Evolutionary conservation across 2,113 vertebrate genomes (phyloP), one percentile per base, ranked within the genome.

Genomic region (Brachypteracias leptosomus): DNA sequence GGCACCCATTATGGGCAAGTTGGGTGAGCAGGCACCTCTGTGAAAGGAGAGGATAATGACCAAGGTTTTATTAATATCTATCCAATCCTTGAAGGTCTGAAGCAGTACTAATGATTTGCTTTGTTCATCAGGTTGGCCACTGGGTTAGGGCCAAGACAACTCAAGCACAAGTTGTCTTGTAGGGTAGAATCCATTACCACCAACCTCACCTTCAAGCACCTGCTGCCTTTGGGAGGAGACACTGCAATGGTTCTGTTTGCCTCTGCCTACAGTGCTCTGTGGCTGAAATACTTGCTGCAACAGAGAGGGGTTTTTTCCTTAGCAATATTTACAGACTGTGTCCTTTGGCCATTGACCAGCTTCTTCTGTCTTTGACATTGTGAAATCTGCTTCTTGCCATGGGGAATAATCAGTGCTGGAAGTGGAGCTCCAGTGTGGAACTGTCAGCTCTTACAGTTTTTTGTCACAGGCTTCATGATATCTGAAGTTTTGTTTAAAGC

Each of bases 381-480:
- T 93, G 90, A 92, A 95, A 96, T 94, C 72, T 44, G 42, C 38
- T 92, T 36, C 55, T 84, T 88, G 55, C 67, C 10, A 1, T 18
- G 33, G 63, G 20, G 82, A 91, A 85, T 28, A 88, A 11, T 63
- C 68, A 88, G 47, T 51, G 38, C 62, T 95, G 68, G 62, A 90
- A 86, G 61, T 16, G 42, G 40, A 85, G 19, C 18, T 93, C 35
- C 44, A 78, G 2, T 13, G 31, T 4, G 1, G 49, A 74, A 33
- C 62, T 83, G 71, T 52, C 0, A 1, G 58, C 40, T 68, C 73
- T 57, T 65, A 42, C 26, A 84, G 61, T 12, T 46, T 85, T 92
- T 89, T 96, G 89, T 95, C 89, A 65, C 58, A 85, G 52, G n/a
- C 35, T 85, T 89, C 52, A 44, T 28, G 88, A 83, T 72, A 81